A percentile compares a stretch with the other conserved stretches of the same genome.
Conservation (phyloP, 2,113 vertebrate species). For the Clarias magur region DNA sequence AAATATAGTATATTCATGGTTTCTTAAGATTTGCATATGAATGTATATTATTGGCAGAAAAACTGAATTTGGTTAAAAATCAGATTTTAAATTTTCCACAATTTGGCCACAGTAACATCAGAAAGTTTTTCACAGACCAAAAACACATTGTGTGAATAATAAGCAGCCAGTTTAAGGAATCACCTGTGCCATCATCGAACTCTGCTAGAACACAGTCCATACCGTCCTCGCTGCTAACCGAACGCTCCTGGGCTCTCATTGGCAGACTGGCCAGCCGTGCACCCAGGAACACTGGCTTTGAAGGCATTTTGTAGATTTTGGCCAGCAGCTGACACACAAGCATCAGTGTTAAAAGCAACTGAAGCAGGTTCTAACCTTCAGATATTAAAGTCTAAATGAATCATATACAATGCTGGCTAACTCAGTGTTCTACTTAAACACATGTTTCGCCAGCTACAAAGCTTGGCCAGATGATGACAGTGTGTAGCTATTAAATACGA, state of each 20-base stretch:
- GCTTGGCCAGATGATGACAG: background rate
- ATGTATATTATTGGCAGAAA: background rate
- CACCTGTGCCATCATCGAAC: slow-evolving; percentile 93
- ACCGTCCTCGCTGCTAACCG: slow-evolving; percentile 87
- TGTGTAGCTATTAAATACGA: background rate
- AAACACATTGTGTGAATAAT: background rate
- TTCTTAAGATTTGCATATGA: background rate
- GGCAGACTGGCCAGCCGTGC: slow-evolving; percentile 86
- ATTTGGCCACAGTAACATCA: background rate
- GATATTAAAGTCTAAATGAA: background rate
- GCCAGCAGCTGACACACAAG: slow-evolving; percentile 79
- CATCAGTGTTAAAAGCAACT: background rate
- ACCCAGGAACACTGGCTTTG: slow-evolving; percentile 90
- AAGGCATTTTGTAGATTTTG: slow-evolving; percentile 97
- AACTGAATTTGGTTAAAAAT: background rate
- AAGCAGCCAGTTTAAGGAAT: background rate
- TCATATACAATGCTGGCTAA: background rate
- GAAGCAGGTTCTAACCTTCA: background rate
- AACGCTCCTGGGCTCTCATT: slow-evolving; percentile 80
- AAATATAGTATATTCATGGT: background rate
- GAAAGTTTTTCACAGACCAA: background rate
- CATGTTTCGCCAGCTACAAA: background rate
- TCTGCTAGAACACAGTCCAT: slow-evolving; percentile 88
- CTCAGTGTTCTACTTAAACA: background rate
- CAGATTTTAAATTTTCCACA: background rate